Base-by-base conservation (phyloP, 2,888 invertebrate genomes). In the Philhelius pedissequus region DNA sequence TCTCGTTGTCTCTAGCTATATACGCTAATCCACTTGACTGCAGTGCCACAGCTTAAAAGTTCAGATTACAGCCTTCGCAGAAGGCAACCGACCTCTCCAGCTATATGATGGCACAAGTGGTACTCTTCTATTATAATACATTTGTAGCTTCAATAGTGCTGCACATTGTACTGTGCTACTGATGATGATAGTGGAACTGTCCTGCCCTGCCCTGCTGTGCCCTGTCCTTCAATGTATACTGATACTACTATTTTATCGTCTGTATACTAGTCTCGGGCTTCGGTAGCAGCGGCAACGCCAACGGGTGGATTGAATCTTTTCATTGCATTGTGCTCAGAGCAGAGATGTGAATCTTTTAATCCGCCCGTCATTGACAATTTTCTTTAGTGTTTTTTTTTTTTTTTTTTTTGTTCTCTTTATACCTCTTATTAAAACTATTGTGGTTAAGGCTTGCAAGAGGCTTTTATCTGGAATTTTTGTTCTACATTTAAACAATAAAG, bases 51-150 rank as follows among this genome's bases (percentile, higher is more conserved):
- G 79, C 70, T 83, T 79, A 58, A 79, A 74, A 74, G 83, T 83
- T 83, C 79, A 75, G 78, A 79, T 79, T 83, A 83, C 83, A 66
- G 64, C 64, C 73, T 74, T 74, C 78, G 78, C 69, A 62, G 78
- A 48, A 78, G 78, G 69, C 78, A 73, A 73, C 68, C 83, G 79
- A 83, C 78, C 83, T 79, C 70, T 74, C 64, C 69, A 70, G 74
- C 74, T 58, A 56, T 8, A 54, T 30, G 56, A 35, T 78, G 74
- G 40, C 64, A 70, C 78, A 75, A 83, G 79, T 83, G 73, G 78
- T 56, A 40, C 70, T 48, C 32, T 64, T 1, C 38, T 64, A 58
- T 62, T 52, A 20, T 71, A 58, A 68, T 60, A 76, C 68, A 64
- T 50, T 43, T 56, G 52, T 71, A 78, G 52, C 22, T 54, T 50